Percentiles rank a stretch among this genome's conserved stretches.
phyloP scores from a whole-genome alignment of 2,113 vertebrate genomes.

The Sakesphorus luctuosus region DNA sequence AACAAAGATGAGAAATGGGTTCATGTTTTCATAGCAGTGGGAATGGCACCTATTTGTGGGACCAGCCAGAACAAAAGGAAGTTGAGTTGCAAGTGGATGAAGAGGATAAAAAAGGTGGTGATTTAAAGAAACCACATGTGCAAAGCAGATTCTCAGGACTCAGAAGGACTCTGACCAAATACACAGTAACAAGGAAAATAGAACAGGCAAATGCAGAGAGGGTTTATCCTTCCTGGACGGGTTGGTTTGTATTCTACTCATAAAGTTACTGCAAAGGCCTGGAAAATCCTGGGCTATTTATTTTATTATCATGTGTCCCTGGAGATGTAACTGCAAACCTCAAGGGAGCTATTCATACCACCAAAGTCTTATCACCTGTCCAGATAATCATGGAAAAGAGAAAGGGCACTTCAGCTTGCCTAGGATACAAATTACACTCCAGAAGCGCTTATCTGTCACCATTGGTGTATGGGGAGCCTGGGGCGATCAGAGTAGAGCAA shows the following conservation, averaged over 20 bases:
- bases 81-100: neutral
- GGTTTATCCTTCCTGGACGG: neutral
- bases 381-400: constrained; percentile 62
- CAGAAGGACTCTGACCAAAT: neutral
- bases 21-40: neutral
- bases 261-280: neutral
- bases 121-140: neutral
- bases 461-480: neutral
- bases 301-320: constrained; percentile 60
- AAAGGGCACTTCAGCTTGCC: constrained; percentile 45
- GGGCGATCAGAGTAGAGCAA: fast-evolving
- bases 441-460: constrained; percentile 26
- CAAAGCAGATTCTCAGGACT: neutral
- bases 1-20: neutral
- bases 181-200: neutral
- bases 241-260: neutral
- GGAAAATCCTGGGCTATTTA: constrained; percentile 37
- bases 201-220: neutral
- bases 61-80: neutral
- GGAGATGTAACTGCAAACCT: constrained; percentile 64
- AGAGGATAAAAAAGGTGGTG: neutral
- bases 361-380: constrained; percentile 62
- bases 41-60: neutral
- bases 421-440: constrained; percentile 34
- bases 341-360: constrained; percentile 10